Evolutionary conservation across 2,888 invertebrate species (phyloP).

Genomic region (Lacanobia wlatinum): DNA sequence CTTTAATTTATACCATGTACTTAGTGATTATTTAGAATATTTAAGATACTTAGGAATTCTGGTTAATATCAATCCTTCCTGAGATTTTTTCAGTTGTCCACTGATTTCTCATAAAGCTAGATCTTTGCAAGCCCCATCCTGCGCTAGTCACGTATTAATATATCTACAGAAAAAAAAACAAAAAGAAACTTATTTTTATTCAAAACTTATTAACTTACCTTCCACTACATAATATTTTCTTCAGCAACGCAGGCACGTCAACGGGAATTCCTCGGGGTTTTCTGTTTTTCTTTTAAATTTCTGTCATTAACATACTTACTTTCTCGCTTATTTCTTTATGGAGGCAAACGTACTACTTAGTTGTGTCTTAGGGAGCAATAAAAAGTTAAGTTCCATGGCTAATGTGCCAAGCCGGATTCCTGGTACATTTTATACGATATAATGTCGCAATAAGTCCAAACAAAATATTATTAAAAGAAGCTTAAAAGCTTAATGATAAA

Average conservation of each 20-base stretch:
- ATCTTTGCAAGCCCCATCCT: not conserved
- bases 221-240: not conserved
- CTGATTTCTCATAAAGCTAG: not conserved
- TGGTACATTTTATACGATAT: constrained; percentile 2
- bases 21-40: no score
- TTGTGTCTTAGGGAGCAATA: constrained; percentile 54
- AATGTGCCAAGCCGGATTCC: constrained; percentile 18
- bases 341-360: constrained; percentile 31
- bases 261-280: constrained; percentile 14
- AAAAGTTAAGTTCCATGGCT: constrained; percentile 31
- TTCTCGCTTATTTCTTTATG: constrained; percentile 31
- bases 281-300: constrained; percentile 31
- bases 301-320: constrained; percentile 34
- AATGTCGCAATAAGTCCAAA: not conserved
- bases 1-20: no score
- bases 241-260: not conserved
- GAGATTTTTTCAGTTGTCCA: not conserved
- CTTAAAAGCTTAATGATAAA: constrained; percentile 34
- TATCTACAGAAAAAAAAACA: no score
- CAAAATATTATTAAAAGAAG: constrained; percentile 33
- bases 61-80: no score
- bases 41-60: no score
- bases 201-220: not conserved
- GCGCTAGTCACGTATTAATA: no score
- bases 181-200: not conserved